Evolutionary conservation across 2,888 invertebrate species (phyloP).

Genomic region (Amaurobius ferox): DNA sequence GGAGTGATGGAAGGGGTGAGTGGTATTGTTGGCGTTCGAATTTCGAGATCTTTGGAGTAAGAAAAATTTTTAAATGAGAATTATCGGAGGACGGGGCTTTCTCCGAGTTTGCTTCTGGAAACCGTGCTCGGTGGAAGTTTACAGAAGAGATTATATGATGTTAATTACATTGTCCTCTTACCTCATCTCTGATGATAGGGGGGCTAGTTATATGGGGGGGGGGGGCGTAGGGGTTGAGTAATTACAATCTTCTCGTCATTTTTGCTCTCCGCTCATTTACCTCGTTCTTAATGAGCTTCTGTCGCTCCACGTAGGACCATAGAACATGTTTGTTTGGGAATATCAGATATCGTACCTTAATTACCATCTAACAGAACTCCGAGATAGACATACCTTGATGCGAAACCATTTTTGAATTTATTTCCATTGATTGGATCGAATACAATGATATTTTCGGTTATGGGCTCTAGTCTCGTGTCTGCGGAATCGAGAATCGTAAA

Average conservation of each 20-base stretch:
- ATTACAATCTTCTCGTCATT: background rate
- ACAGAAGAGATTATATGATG: slow-evolving; percentile 1
- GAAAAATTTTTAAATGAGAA: slow-evolving; percentile 9
- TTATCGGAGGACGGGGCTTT: background rate
- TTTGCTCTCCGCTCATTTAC: background rate
- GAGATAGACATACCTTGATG: background rate
- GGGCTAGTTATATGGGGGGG: background rate
- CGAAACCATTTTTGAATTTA: background rate
- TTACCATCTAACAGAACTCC: background rate
- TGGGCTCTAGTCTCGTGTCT: too few species aligned
- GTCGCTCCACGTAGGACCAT: background rate
- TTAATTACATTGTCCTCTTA: slow-evolving; percentile 3
- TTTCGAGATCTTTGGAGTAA: background rate
- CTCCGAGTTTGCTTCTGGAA: background rate
- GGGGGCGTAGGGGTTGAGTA: background rate
- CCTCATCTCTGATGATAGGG: background rate
- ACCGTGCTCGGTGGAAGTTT: background rate
- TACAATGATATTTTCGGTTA: too few species aligned
- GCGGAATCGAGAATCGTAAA: too few species aligned
- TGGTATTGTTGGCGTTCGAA: background rate
- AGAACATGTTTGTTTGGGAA: background rate
- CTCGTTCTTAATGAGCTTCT: background rate
- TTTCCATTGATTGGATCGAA: background rate
- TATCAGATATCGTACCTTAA: background rate
- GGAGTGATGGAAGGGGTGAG: background rate